Evolutionary conservation across 1,140 invertebrate genomes (phyloP).

Genomic region (Diuraphis noxia): DNA sequence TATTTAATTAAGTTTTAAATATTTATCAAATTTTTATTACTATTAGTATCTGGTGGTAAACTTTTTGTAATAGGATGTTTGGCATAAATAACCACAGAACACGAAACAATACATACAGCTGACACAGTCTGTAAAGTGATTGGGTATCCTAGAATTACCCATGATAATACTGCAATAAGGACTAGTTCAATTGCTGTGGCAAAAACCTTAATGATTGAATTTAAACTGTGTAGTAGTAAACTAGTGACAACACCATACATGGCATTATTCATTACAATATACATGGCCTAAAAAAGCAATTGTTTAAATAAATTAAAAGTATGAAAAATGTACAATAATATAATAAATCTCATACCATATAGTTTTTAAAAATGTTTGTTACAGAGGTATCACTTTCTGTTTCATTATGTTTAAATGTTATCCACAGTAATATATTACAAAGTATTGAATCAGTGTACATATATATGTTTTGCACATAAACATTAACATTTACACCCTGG

Average conservation of each 20-base stretch:
- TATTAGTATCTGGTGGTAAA: neutral
- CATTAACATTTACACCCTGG: slow-evolving; percentile 78
- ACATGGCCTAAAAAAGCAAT: slow-evolving; percentile 65
- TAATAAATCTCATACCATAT: neutral
- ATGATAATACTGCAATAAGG: slow-evolving; percentile 88
- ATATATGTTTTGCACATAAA: slow-evolving; percentile 93
- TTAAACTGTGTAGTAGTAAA: slow-evolving; percentile 89
- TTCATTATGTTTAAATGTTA: slow-evolving; percentile 56
- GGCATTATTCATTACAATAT: slow-evolving; percentile 88
- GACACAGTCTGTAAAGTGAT: slow-evolving; percentile 81
- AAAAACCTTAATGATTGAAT: slow-evolving; percentile 96
- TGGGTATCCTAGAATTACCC: slow-evolving; percentile 84
- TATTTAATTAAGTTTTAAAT: neutral
- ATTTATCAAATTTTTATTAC: neutral
- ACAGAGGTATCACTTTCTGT: neutral
- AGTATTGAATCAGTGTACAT: slow-evolving; percentile 95
- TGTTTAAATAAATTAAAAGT: neutral
- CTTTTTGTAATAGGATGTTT: slow-evolving; percentile 60
- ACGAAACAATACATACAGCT: slow-evolving; percentile 81
- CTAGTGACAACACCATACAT: slow-evolving; percentile 91
- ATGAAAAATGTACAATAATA: neutral
- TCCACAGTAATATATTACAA: slow-evolving; percentile 77
- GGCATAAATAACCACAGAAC: slow-evolving; percentile 84
- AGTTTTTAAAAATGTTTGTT: neutral
- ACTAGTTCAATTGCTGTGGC: slow-evolving; percentile 91